Evolutionary conservation across 2,797 vertebrate species (phyloP), one percentile per base, ranked within the genome.

Genomic region (Rallus crepitans): DNA sequence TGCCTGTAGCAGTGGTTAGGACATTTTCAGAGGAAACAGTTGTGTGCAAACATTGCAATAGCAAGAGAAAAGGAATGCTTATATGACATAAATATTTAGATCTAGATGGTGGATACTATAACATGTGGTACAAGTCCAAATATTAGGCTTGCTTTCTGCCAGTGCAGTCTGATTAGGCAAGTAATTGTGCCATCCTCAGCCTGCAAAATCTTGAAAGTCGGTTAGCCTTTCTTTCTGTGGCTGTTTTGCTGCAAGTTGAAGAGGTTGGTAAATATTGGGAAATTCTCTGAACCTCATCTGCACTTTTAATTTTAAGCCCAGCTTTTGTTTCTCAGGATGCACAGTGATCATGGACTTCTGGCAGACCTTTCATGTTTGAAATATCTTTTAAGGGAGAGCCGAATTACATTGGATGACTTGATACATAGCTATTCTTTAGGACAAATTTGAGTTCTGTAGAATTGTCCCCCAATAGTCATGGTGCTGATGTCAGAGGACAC

Each of bases 61-160:
- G 11, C 7, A 39, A 52, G 21, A 69, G 53, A 30, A 68, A 30
- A 87, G 37, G 45, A 87, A 55, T 68, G 61, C 20, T 83, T 91
- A 9, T 20, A 5, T 64, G 35, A 45, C 30, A n/a, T 35, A 87
- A 89, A 40, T 92, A 69, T 40, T 93, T 78, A 75, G 2, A 5
- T 86, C 11, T 55, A 78, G 35, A 14, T 72, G 28, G 39, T 48
- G 42, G 52, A 28, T 93, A 23, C 11, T 79, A 0, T 55, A 82
- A 56, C 31, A 25, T 78, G 35, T 93, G 48, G 35, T 91, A 4
- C 31, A 35, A 37, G 27, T 88, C 70, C 73, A 72, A 18, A 57
- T 86, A 87, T 21, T 83, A 68, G n/a, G 9, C 59, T 94, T 77
- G 12, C 48, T 87, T 76, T 91, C 61, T 90, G 73, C 56, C 63